Evolutionary conservation across 2,888 invertebrate species (phyloP).

Genomic region (Ophion costatus): DNA sequence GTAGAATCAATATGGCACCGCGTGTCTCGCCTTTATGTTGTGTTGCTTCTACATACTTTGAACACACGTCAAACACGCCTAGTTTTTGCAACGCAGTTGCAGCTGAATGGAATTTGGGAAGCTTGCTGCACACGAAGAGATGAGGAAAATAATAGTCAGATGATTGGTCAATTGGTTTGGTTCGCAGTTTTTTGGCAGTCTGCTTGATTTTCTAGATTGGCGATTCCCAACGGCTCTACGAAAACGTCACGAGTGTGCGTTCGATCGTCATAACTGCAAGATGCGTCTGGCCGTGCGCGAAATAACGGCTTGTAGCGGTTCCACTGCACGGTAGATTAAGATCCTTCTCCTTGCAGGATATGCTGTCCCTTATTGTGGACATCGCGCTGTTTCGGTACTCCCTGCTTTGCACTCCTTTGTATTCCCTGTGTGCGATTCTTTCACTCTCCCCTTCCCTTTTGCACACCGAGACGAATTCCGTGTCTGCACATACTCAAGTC

Average conservation of each 20-base stretch:
- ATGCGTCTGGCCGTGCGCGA: conserved; percentile 47
- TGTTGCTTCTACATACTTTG: no score
- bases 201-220: no score
- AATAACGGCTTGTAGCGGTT: conserved; percentile 59
- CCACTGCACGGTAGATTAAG: conserved; percentile 39
- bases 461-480: conserved; percentile 14
- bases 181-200: no score
- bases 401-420: conserved; percentile 62
- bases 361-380: neutral
- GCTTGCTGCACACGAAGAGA: no score
- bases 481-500: conserved; percentile 15
- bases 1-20: no score
- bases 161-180: no score
- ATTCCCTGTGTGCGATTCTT: conserved; percentile 55
- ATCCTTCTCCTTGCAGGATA: conserved; percentile 45
- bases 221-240: no score
- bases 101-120: no score
- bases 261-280: conserved; percentile 41
- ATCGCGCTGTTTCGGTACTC: conserved; percentile 51
- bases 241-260: neutral
- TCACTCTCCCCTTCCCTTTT: conserved; percentile 34
- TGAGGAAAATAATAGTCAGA: no score
- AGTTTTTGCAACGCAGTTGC: no score
- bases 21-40: no score
- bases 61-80: no score